Percentiles rank a stretch among this genome's conserved stretches.
These are phyloP conservation scores for Etheostoma perlongum DNA, from an alignment of 2,797 vertebrate species.

Conservation along the genomic window DNA sequence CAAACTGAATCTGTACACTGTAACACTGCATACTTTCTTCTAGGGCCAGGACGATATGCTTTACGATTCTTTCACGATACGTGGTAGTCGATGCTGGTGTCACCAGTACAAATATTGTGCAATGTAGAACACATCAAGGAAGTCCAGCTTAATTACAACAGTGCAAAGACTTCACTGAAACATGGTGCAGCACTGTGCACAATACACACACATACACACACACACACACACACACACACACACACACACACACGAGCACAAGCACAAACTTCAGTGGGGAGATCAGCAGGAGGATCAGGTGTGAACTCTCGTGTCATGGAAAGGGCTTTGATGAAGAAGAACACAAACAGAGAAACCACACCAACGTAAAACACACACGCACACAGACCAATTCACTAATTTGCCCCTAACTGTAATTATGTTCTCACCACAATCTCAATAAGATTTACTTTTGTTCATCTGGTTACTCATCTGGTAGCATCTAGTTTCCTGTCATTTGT, in stretches of 20 bases:
- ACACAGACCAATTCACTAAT: conserved; percentile 52
- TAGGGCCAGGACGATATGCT: too few relatives aligned
- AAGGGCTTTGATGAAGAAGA: conserved; percentile 77
- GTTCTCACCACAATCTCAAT: conserved; percentile 55
- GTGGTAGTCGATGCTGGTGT: too few relatives aligned
- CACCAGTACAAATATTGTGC: conserved; percentile 4
- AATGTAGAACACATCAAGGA: conserved; percentile 27
- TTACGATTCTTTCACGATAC: too few relatives aligned
- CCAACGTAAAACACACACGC: conserved; percentile 48
- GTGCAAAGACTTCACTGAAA: conserved; percentile 29
- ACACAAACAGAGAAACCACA: conserved; percentile 72
- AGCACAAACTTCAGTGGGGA: conserved; percentile 58
- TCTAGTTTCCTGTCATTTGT: conserved; percentile 68
- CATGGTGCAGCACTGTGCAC: conserved; percentile 12
- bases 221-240: conserved; percentile 16
- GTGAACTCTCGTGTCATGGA: conserved; percentile 72
- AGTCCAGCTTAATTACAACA: conserved; percentile 25
- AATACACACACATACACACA: conserved; percentile 17
- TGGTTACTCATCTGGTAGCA: conserved; percentile 42
- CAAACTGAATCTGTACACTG: neutral
- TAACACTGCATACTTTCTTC: neutral
- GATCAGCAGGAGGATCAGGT: conserved; percentile 77
- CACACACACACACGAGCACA: conserved; percentile 40
- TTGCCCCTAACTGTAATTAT: conserved; percentile 66
- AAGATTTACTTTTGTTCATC: conserved; percentile 71